These are phyloP conservation scores for Sinhomidia bicolor DNA, from an alignment of 2,888 invertebrate genomes.

Conservation along the genomic window DNA sequence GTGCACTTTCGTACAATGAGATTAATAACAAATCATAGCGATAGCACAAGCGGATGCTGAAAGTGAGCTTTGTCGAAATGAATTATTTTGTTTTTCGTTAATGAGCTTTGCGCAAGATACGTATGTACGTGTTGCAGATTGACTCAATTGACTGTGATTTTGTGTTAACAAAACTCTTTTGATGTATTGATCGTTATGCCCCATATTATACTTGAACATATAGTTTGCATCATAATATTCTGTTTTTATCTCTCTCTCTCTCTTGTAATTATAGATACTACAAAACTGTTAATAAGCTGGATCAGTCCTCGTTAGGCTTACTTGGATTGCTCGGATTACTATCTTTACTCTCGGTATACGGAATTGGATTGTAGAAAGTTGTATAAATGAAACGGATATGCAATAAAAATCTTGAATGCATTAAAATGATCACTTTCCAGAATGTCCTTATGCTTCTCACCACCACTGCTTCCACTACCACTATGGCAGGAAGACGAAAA, in stretches of 20 bases:
- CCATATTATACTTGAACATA: no score
- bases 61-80: slow-evolving; percentile 52
- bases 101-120: slow-evolving; percentile 20
- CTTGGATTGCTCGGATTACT: slow-evolving; percentile 77
- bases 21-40: slow-evolving; percentile 18
- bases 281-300: slow-evolving; percentile 73
- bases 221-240: no score
- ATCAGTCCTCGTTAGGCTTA: slow-evolving; percentile 74
- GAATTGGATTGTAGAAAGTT: no score
- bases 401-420: no score
- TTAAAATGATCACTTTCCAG: slow-evolving; percentile 60
- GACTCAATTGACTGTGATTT: background rate
- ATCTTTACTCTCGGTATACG: slow-evolving; percentile 75
- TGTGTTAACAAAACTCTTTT: background rate
- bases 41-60: background rate
- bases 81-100: slow-evolving; percentile 40
- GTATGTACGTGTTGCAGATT: no score
- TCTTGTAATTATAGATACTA: slow-evolving; percentile 56
- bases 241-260: no score
- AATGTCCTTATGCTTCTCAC: slow-evolving; percentile 74
- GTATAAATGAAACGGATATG: no score
- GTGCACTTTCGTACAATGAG: background rate
- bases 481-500: slow-evolving; percentile 40
- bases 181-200: no score
- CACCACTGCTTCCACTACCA: slow-evolving; percentile 63